Base-by-base conservation (phyloP, 1,140 invertebrate genomes). In the Brachionus rotundiformis region DNA sequence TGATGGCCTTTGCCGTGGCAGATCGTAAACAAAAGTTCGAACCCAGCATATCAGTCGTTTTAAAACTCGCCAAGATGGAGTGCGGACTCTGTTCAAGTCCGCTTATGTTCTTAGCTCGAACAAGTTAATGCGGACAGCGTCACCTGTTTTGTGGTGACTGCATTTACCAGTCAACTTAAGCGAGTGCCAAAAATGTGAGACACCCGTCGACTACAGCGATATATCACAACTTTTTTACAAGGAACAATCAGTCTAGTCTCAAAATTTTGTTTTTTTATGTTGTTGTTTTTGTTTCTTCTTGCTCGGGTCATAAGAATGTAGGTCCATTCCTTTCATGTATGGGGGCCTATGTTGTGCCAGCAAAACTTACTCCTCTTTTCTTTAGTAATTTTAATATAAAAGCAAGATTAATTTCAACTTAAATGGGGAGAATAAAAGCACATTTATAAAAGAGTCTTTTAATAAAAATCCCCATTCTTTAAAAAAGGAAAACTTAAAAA, bases 301-400 rank as follows among this genome's bases (percentile, higher is more conserved):
- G 41, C 41, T 44, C 41, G 2, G 44, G 44, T 63, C 27, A 29
- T 63, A 13, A 25, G 23, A 63, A 63, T 63, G 59, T 63, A 23
- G 59, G 59, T 63, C 59, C 59, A 63, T 63, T 63, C 59, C 27
- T 63, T 31, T 29, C 23, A 63, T 63, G 3, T 19, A 29, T 63
- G 59, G 59, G 3, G 59, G 59, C 59, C 59, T 63, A 63, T 63
- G 59, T 29, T 63, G 8, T 63, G 59, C 19, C 59, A 63, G 59
- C 59, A 29, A 63, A 29, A 63, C 27, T 16, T 63, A 63, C 10
- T 63, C 27, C 44, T 49, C 39, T 41, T 41, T 41, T 41, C 39
- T 41, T 41, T 41, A 41, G 39, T 41, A 41, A 10, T 41, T 41
- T 41, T 8, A 41, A 41, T 41, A 41, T 41, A 41, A 41, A 36